phyloP scores from a whole-genome alignment of 1,140 invertebrate genomes.

The Meloidogyne hapla region DNA sequence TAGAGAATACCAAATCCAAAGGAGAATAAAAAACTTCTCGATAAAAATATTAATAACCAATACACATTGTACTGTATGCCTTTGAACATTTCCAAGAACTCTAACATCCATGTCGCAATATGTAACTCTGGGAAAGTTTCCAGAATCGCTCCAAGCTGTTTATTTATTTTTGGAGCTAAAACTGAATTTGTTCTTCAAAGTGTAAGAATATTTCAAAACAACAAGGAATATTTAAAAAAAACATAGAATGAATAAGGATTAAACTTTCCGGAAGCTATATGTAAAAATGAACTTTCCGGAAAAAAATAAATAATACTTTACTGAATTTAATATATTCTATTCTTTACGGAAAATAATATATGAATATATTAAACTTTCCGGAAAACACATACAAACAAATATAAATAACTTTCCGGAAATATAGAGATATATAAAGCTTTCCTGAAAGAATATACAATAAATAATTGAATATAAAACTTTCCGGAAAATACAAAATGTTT shows the following conservation, averaged over 20 bases:
- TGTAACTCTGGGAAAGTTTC: slow-evolving; percentile 64
- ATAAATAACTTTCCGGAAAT: too few relatives aligned
- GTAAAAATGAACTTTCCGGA: too few relatives aligned
- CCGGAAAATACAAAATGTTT: too few relatives aligned
- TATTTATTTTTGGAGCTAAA: slow-evolving; percentile 8
- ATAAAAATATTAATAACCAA: slow-evolving; percentile 66
- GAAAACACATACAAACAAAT: too few relatives aligned
- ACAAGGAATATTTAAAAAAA: slow-evolving; percentile 7
- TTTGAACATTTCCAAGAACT: slow-evolving; percentile 65
- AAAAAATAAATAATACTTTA: too few relatives aligned
- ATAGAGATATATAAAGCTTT: too few relatives aligned
- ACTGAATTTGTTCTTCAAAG: slow-evolving; percentile 2
- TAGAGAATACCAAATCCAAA: slow-evolving; percentile 69
- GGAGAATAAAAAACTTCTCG: slow-evolving; percentile 66
- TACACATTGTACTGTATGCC: slow-evolving; percentile 65
- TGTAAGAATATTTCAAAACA: slow-evolving; percentile 15
- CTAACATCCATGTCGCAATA: slow-evolving; percentile 68
- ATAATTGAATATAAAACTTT: too few relatives aligned
- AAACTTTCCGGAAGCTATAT: too few relatives aligned
- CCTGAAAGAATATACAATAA: too few relatives aligned
- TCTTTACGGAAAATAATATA: too few relatives aligned
- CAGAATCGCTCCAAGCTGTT: slow-evolving; percentile 63
- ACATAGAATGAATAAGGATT: neutral
- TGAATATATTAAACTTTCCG: too few relatives aligned
- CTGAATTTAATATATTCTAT: too few relatives aligned